Base-by-base conservation (phyloP, 2,113 vertebrate genomes). In the Sebastes schlegelii region DNA sequence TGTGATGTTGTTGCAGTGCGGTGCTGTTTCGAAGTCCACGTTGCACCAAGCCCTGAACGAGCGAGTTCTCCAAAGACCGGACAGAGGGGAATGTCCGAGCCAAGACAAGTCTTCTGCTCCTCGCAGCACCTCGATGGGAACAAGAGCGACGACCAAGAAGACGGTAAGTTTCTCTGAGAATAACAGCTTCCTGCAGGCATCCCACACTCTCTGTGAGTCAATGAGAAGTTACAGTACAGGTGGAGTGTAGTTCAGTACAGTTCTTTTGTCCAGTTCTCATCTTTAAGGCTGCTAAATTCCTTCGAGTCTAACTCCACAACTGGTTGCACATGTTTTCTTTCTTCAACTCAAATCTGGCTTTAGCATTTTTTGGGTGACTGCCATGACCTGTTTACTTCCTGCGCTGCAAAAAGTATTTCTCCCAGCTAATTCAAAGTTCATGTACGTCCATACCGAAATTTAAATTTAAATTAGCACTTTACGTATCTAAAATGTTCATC, bases 1-100 rank as follows among this genome's bases (percentile, higher is more conserved):
- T 94, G 76, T 92, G 91, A 91, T 95, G 93, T 92, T 94, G 42
- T 96, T 95, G 92, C 94, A 97, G 97, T 91, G 79, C 51, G 88
- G 64, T 77, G 77, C 86, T 83, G 89, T 83, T 51, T 62, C 92
- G 65, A 93, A 94, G 83, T 86, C 83, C 63, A 77, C 70, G 9
- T 83, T 82, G 87, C 88, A 88, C 78, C 92, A 46, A 90, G 73
- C 76, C 85, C 73, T 46, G 67, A 86, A 89, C 14, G 84, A 89
- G 62, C 51, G 51, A 52, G 68, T 80, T 68, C 83, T 85, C 81
- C 87, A 83, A 84, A 94, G 80, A 4, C 87, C 86, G 79, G 90
- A 77, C 84, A 34, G 67, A 79, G 85, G 80, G 91, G 90, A 91
- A 88, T 91, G 86, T 69, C 84, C 80, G 46, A 83, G 88, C 84